Conservation (phyloP, 2,113 vertebrate species). For the Excalfactoria chinensis region DNA sequence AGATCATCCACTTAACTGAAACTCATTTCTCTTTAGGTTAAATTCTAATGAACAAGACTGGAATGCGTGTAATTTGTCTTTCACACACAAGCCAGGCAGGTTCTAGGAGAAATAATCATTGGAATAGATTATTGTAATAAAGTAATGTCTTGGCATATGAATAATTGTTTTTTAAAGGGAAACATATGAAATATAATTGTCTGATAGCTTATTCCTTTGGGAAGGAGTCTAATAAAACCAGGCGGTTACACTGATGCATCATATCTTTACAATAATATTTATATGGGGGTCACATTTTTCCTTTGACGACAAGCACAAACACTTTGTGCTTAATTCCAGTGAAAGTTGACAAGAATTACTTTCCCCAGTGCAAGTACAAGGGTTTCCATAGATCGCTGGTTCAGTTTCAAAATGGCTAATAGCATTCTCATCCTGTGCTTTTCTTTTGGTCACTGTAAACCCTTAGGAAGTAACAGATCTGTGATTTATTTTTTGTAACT, state of each 20-base stretch:
- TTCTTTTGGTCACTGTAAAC: slow-evolving; percentile 7
- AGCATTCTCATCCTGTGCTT: slow-evolving; percentile 8
- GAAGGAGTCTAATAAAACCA: slow-evolving; percentile 64
- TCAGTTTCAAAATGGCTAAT: slow-evolving; percentile 27
- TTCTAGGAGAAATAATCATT: not conserved
- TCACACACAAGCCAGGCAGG: not conserved
- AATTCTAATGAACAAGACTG: not conserved
- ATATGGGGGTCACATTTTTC: slow-evolving; percentile 32
- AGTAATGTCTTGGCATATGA: slow-evolving; percentile 40
- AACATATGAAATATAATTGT: slow-evolving; percentile 58
- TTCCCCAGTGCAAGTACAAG: not conserved
- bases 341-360: slow-evolving; percentile 19
- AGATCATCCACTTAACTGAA: not conserved
- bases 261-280: slow-evolving; percentile 49
- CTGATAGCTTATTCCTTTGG: slow-evolving; percentile 53
- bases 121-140: not conserved
- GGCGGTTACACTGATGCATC: slow-evolving; percentile 51
- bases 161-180: slow-evolving; percentile 55
- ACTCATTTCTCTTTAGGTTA: not conserved
- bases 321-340: slow-evolving; percentile 34
- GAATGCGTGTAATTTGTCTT: not conserved
- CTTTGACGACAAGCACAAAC: slow-evolving; percentile 35
- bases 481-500: slow-evolving; percentile 14
- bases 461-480: not conserved
- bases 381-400: not conserved